A percentile compares a stretch with the other conserved stretches of the same genome.
These are phyloP conservation scores for Hippolais icterina DNA, from an alignment of 2,113 vertebrate species.

Conservation along the genomic window DNA sequence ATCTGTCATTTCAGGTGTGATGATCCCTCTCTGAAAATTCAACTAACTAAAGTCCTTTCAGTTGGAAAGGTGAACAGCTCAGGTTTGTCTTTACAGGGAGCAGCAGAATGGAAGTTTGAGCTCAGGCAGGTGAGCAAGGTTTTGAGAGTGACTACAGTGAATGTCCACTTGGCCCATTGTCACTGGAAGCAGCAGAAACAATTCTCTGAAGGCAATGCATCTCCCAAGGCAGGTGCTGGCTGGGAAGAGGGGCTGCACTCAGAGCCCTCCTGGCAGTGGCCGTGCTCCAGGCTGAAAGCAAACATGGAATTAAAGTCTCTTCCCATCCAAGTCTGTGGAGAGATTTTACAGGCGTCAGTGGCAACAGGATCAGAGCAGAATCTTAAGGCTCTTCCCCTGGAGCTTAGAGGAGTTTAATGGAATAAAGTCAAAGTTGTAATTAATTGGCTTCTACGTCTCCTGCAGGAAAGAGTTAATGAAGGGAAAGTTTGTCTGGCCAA, in stretches of 20 bases:
- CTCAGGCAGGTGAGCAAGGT: background rate
- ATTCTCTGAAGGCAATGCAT: background rate
- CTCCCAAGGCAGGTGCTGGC: background rate
- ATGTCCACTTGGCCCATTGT: background rate
- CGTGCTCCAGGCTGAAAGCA: background rate
- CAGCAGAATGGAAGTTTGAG: background rate
- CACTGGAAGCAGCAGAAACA: background rate
- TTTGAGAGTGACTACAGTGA: background rate
- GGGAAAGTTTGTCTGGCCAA: constrained; percentile 51
- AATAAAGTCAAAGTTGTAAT: constrained; percentile 33
- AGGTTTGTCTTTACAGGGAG: background rate
- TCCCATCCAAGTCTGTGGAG: constrained; percentile 29
- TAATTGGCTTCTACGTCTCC: constrained; percentile 49
- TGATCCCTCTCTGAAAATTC: background rate
- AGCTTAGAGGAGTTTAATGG: constrained; percentile 32
- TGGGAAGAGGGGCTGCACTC: background rate
- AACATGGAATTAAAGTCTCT: background rate
- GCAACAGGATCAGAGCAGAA: constrained; percentile 46
- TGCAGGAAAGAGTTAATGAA: constrained; percentile 69
- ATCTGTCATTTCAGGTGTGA: background rate
- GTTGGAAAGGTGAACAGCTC: background rate
- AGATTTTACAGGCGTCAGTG: constrained; percentile 34
- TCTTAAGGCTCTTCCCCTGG: constrained; percentile 35
- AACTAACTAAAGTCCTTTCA: background rate
- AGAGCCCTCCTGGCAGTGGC: background rate